Evolutionary conservation across 2,113 vertebrate species (phyloP), one percentile per base, ranked within the genome.

Genomic region (Crocuta crocuta): DNA sequence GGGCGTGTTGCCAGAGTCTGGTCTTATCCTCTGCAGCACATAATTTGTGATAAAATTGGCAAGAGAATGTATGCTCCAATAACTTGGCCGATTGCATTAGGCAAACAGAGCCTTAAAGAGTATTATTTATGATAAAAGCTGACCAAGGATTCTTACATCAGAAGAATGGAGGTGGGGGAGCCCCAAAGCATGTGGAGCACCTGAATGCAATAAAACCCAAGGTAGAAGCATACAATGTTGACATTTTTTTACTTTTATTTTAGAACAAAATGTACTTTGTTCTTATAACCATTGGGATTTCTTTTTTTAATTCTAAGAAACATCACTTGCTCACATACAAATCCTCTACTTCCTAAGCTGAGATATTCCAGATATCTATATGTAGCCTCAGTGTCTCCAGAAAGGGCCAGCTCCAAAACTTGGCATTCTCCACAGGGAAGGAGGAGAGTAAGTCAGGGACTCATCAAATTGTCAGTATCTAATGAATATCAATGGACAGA

Each of bases 1-100:
- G 78, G 91, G 96, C 91, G 97, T 93, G 24, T 93, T 91, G 93
- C 97, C 97, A 95, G 91, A 73, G 31, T 96, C 96, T 89, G 89
- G 87, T 95, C 92, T 98, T 94, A 95, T 86, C 89, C 93, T 93
- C 71, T 73, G 89, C 78, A 80, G 53, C 89, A 63, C 73, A 87
- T 93, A 95, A 95, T 96, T 86, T 95, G 82, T 96, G 96, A 97
- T 98, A 93, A 97, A 97, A 96, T 73, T 95, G 96, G 97, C 95
- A 96, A 95, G 86, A 97, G 55, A 94, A 96, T 66, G 33, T 83
- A 96, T 96, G 92, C 92, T 96, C 74, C 73, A 95, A 79, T 92
- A 94, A 82, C 93, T 97, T 95, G 86, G 95, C 86, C 61, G 0
- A 94, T 70, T 96, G 71, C 92, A 63, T 93, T 91, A 97, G 26